Percentiles rank a stretch among this genome's conserved stretches.
These are phyloP conservation scores for Mionectes olivaceus DNA, from an alignment of 2,797 vertebrate species.

Conservation along the genomic window DNA sequence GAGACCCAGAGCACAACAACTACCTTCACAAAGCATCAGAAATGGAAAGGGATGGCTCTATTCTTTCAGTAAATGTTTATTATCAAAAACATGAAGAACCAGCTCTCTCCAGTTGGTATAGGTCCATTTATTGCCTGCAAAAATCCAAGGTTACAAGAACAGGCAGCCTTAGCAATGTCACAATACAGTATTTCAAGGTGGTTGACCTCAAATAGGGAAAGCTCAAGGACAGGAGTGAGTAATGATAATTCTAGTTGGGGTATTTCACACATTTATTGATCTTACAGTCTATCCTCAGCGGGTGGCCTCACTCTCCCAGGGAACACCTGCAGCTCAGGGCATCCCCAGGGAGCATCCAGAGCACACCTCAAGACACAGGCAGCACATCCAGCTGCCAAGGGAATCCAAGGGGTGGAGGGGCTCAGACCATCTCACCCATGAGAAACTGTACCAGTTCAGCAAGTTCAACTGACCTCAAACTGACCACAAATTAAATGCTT, in stretches of 20 bases:
- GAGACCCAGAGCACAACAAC: background rate
- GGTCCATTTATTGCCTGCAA: background rate
- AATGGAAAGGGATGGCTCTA: background rate
- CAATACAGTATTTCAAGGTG: background rate
- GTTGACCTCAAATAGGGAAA: background rate
- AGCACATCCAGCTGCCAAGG: background rate
- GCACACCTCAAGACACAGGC: background rate
- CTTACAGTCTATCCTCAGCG: accelerated
- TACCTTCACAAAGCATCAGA: background rate
- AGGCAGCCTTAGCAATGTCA: background rate
- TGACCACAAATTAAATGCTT: background rate
- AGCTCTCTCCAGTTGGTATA: background rate
- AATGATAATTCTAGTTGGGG: background rate
- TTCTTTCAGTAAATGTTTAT: background rate
- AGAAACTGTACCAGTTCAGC: background rate
- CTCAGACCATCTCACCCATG: background rate
- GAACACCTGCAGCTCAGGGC: background rate
- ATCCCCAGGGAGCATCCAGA: background rate
- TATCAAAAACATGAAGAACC: background rate
- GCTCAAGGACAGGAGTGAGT: background rate
- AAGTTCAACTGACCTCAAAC: background rate
- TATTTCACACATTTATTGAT: background rate
- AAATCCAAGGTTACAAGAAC: background rate
- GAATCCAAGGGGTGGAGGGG: background rate
- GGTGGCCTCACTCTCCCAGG: background rate